Percentiles rank a stretch among this genome's conserved stretches.
phyloP scores from a whole-genome alignment of 2,113 vertebrate genomes.

The Microcebus ravelobensis region DNA sequence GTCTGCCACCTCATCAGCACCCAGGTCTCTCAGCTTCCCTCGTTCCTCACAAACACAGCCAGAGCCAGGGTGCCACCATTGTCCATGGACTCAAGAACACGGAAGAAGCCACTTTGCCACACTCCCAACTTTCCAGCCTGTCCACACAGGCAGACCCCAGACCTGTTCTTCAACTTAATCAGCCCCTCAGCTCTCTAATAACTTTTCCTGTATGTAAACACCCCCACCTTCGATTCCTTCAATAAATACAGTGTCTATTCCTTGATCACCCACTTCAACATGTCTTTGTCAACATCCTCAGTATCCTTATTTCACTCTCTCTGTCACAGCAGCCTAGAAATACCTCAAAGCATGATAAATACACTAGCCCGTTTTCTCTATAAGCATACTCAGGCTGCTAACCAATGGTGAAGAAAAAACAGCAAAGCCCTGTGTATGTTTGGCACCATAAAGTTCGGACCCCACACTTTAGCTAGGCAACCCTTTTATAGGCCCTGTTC shows the following conservation, averaged over 20 bases:
- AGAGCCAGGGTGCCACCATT: not conserved
- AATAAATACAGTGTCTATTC: not conserved
- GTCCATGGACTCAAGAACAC: not conserved
- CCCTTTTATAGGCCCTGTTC: not conserved
- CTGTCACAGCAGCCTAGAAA: not conserved
- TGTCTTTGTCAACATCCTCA: not conserved
- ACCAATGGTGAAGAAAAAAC: not conserved
- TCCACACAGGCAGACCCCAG: not conserved
- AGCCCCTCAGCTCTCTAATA: not conserved
- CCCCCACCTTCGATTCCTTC: not conserved
- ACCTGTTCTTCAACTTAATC: not conserved
- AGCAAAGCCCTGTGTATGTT: not conserved
- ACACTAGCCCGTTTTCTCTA: not conserved
- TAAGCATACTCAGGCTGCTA: not conserved
- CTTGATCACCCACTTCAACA: not conserved
- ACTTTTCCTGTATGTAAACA: not conserved
- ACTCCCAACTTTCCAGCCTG: not conserved
- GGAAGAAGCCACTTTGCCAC: not conserved
- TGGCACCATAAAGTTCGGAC: not conserved
- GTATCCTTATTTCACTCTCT: not conserved
- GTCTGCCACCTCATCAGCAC: not conserved
- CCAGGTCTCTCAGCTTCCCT: not conserved
- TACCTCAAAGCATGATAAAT: not conserved
- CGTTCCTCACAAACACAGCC: not conserved
- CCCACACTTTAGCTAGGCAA: not conserved